Evolutionary conservation across 2,797 vertebrate species (phyloP), one percentile per base, ranked within the genome.

Genomic region (Poecilia velifera): DNA sequence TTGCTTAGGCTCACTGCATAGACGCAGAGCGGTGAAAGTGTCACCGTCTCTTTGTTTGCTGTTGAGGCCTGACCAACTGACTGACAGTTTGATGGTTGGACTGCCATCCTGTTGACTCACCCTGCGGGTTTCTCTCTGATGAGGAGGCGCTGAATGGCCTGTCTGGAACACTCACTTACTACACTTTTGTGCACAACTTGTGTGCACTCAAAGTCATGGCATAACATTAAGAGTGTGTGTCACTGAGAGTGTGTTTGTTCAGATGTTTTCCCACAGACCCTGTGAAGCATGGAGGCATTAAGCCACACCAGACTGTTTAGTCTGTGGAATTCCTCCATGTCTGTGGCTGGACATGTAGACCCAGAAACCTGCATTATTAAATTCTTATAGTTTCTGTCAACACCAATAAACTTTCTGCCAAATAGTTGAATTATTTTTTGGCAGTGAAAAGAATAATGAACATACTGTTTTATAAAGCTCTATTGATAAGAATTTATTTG

Each of bases 251-350:
- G 78, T 70, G 46, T 95, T 93, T 92, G 73, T 79, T 86, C 94
- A 95, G 94, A 95, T 94, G 94, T 93, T 94, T 95, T 93, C 90
- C 89, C 93, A 91, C 87, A 82, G 73, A 81, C 76, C 72, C 76
- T 71, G 85, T 47, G 75, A 88, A 85, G 74, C 72, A 47, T 16
- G 72, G 39, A 84, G 64, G 57, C 76, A 80, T 82, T 79, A 28
- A 85, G 86, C 82, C 80, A 78, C 89, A 84, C 39, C 36, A 31
- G 82, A 62, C 87, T 94, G 90, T 93, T 93, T 93, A 86, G 89
- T 92, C 88, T 94, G 89, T 70, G 20, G 22, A 36, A 46, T 45
- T 76, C 77, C 77, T 78, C 2, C 75, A 78, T 82, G 81, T 87
- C 86, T 84, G 70, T 47, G 78, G 72, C 36, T 79, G 72, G 47